A percentile compares a stretch with the other conserved stretches of the same genome.
Evolutionary conservation across 2,113 vertebrate genomes (phyloP).

Genomic region (Rafetus swinhoei): DNA sequence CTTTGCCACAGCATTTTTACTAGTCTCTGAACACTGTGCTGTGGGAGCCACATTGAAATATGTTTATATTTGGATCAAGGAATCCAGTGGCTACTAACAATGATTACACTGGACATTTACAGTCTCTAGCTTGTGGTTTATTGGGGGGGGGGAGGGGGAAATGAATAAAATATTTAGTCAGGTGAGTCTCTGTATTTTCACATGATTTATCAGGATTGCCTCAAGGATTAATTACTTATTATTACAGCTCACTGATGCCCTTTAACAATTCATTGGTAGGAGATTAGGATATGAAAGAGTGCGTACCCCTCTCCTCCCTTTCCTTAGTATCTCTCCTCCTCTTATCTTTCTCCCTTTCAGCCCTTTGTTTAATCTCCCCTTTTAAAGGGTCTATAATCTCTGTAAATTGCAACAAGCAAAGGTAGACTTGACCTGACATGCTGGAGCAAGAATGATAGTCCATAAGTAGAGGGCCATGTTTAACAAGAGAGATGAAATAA

Average conservation of each 20-base stretch:
- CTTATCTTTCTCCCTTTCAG: background rate
- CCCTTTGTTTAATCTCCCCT: background rate
- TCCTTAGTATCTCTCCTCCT: background rate
- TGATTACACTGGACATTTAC: background rate
- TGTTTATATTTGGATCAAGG: constrained; percentile 1
- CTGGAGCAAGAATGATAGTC: background rate
- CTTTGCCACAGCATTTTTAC: background rate
- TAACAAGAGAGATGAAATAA: background rate
- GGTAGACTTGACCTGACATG: background rate
- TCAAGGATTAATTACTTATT: background rate
- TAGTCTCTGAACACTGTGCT: background rate
- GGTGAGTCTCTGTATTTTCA: background rate
- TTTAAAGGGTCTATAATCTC: background rate
- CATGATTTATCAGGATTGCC: background rate
- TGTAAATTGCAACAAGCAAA: background rate
- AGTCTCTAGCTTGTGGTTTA: background rate
- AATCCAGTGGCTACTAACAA: background rate
- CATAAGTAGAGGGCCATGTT: background rate
- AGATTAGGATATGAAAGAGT: background rate
- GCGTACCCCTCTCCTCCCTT: accelerated
- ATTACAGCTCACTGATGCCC: background rate
- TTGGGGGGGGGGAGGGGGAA: background rate
- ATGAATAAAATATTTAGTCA: background rate
- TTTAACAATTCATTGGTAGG: background rate
- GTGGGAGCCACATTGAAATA: background rate